phyloP scores from a whole-genome alignment of 2,113 vertebrate genomes.

The Eurypyga helias region DNA sequence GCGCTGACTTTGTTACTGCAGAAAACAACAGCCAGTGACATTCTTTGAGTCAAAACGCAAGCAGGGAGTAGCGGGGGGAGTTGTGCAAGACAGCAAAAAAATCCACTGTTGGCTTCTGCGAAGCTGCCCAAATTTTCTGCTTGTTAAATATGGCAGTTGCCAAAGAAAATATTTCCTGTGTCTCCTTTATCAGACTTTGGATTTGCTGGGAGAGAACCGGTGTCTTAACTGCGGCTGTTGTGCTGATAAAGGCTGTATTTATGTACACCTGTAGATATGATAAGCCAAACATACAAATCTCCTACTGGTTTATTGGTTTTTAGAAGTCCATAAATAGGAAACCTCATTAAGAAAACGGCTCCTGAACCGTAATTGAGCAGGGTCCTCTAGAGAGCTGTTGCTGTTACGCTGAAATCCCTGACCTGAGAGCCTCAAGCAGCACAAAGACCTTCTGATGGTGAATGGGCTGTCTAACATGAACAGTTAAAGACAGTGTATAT shows the following conservation, averaged over 20 bases:
- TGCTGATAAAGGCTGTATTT: constrained; percentile 40
- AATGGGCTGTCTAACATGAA: not conserved
- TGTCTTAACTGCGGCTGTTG: not conserved
- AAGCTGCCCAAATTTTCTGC: not conserved
- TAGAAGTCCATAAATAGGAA: constrained; percentile 38
- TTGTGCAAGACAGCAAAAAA: not conserved
- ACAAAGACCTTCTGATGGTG: not conserved
- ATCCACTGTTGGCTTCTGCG: not conserved
- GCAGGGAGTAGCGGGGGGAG: not conserved
- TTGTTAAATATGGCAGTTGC: not conserved
- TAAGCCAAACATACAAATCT: constrained; percentile 22
- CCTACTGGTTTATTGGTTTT: constrained; percentile 30
- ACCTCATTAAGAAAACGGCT: not conserved
- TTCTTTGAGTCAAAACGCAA: not conserved
- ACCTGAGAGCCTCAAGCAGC: not conserved
- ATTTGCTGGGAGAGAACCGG: not conserved
- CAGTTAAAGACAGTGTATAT: not conserved
- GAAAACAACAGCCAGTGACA: not conserved
- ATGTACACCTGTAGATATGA: not conserved
- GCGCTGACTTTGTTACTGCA: not conserved
- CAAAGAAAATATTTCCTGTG: constrained; percentile 43
- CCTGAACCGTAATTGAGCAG: not conserved
- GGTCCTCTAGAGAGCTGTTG: not conserved
- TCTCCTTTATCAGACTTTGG: not conserved
- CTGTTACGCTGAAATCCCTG: not conserved